Percentiles rank a stretch among this genome's conserved stretches.
Evolutionary conservation across 2,113 vertebrate species (phyloP).

Genomic region (Tiliqua scincoides): DNA sequence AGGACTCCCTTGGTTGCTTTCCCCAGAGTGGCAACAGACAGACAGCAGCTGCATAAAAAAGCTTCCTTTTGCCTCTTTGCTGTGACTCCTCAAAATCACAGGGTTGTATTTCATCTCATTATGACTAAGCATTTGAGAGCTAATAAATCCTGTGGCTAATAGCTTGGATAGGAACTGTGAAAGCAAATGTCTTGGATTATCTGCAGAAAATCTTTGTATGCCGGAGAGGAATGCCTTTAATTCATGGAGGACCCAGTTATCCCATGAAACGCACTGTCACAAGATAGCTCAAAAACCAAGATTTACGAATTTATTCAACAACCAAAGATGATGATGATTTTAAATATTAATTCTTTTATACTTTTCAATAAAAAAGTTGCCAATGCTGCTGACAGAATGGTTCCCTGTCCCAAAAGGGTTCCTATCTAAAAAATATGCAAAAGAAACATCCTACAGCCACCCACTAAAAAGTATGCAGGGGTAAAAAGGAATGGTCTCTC

Average conservation of each 20-base stretch:
- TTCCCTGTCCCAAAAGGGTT: no score
- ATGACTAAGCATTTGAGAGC: slow-evolving; percentile 22
- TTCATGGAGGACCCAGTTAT: slow-evolving; percentile 43
- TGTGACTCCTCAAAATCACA: background rate
- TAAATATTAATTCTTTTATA: no score
- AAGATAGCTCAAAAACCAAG: slow-evolving; percentile 11
- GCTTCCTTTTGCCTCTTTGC: slow-evolving; percentile 13
- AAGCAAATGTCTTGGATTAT: slow-evolving; percentile 34
- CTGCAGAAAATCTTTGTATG: slow-evolving; percentile 47
- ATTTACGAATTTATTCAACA: slow-evolving; percentile 47
- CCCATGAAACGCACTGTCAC: slow-evolving; percentile 18
- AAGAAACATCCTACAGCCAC: no score
- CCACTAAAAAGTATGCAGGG: no score
- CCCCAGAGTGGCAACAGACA: background rate
- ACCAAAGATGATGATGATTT: no score
- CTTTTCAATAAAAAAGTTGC: no score
- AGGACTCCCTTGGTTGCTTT: background rate
- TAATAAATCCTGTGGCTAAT: slow-evolving; percentile 20
- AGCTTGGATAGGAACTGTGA: slow-evolving; percentile 30
- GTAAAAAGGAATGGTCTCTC: no score
- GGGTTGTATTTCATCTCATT: slow-evolving; percentile 21
- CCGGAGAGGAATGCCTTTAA: background rate
- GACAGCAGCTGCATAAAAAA: slow-evolving; percentile 21
- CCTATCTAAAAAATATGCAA: no score
- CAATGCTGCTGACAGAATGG: no score